These are phyloP conservation scores for Acronicta psi DNA, from an alignment of 2,888 invertebrate genomes.

Conservation along the genomic window DNA sequence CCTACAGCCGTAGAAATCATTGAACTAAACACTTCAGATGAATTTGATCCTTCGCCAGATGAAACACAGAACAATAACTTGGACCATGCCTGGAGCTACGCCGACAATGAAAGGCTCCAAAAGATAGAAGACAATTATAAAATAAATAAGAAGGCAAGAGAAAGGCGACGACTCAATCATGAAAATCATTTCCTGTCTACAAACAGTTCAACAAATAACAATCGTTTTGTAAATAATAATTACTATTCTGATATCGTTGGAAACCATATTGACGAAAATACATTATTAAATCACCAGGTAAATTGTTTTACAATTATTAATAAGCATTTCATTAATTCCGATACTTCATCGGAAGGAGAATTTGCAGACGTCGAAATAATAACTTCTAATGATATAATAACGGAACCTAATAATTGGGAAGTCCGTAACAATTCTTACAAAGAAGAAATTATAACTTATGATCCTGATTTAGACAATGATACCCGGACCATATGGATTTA, in stretches of 20 bases:
- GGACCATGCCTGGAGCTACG: constrained; percentile 63
- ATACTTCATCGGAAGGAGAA: constrained; percentile 65
- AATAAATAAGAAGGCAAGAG: constrained; percentile 66
- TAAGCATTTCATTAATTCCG: constrained; percentile 63
- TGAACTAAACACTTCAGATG: constrained; percentile 70
- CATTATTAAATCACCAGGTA: constrained; percentile 56
- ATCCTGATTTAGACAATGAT: constrained; percentile 58
- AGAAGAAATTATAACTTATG: constrained; percentile 59
- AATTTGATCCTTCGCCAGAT: constrained; percentile 55
- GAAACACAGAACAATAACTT: constrained; percentile 42
- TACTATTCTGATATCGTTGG: constrained; percentile 22
- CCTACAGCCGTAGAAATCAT: constrained; percentile 69
- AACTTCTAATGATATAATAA: constrained; percentile 32
- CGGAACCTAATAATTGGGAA: constrained; percentile 46
- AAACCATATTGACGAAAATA: constrained; percentile 25
- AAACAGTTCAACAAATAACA: constrained; percentile 19
- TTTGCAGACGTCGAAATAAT: constrained; percentile 56
- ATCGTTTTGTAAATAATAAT: constrained; percentile 18
- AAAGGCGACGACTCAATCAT: constrained; percentile 59
- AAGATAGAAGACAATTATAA: constrained; percentile 54
- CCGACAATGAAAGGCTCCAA: constrained; percentile 50
- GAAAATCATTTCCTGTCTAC: constrained; percentile 23
- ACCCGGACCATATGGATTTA: constrained; percentile 78
- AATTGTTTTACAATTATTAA: constrained; percentile 73
- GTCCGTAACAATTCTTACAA: constrained; percentile 53